These are phyloP conservation scores for Halocaridina rubra DNA, from an alignment of 2,888 invertebrate genomes.

Conservation along the genomic window DNA sequence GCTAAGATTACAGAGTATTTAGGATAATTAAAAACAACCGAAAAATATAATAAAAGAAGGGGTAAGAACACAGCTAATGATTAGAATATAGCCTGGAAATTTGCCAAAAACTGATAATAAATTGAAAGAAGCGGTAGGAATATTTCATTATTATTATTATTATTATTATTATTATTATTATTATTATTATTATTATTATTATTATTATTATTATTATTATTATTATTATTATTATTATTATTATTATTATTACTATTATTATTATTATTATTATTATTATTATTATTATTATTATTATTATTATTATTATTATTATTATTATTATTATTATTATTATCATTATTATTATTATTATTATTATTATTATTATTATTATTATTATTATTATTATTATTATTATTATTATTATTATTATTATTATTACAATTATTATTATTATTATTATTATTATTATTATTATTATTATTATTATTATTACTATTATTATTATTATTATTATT, in stretches of 20 bases:
- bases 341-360: neutral
- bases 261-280: neutral
- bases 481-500: neutral
- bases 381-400: neutral
- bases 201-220: neutral
- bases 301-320: neutral
- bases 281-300: neutral
- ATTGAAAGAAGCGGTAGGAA: too few species aligned
- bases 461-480: neutral
- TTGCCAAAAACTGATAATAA: too few species aligned
- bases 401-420: neutral
- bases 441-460: neutral
- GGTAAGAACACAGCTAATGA: too few species aligned
- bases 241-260: neutral
- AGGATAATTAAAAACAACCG: too few species aligned
- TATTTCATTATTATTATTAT: neutral
- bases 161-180: neutral
- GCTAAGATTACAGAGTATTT: too few species aligned
- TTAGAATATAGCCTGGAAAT: too few species aligned
- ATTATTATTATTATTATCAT: neutral
- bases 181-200: neutral
- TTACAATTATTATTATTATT: neutral
- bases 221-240: neutral
- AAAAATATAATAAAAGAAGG: too few species aligned
- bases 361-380: neutral